Conservation (phyloP, 2,888 invertebrate genomes). For the Harmothoe impar region DNA sequence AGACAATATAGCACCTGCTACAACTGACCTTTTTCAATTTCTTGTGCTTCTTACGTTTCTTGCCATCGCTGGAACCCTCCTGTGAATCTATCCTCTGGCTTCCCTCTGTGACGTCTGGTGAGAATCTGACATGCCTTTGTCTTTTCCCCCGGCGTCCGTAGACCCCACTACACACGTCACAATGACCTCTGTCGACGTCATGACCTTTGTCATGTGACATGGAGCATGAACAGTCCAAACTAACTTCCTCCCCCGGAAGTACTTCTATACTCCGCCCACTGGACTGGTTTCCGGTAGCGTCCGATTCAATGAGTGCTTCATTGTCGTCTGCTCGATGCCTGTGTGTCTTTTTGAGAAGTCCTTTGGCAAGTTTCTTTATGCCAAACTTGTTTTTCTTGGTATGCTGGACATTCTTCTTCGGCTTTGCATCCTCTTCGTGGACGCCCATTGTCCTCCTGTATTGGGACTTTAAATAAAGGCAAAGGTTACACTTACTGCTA, state of each 20-base stretch:
- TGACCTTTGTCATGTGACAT: neutral
- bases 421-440: neutral
- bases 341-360: constrained; percentile 8
- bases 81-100: neutral
- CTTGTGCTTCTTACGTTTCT: constrained; percentile 39
- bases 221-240: neutral
- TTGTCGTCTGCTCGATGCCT: neutral
- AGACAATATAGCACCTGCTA: too few relatives aligned
- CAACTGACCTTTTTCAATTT: constrained; percentile 47
- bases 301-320: constrained; percentile 10
- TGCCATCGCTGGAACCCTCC: neutral
- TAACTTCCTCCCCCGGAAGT: neutral
- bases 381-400: neutral
- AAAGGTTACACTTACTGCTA: too few relatives aligned
- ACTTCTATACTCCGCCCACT: constrained; percentile 47
- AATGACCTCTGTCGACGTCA: neutral
- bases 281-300: neutral
- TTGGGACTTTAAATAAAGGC: too few relatives aligned
- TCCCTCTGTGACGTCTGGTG: neutral
- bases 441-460: neutral
- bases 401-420: neutral
- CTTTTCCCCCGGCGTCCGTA: neutral
- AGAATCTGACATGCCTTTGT: neutral
- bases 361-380: constrained; percentile 38
- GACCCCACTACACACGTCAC: constrained; percentile 11